Conservation (phyloP, 2,113 vertebrate species). For the Platycercus adscitus region DNA sequence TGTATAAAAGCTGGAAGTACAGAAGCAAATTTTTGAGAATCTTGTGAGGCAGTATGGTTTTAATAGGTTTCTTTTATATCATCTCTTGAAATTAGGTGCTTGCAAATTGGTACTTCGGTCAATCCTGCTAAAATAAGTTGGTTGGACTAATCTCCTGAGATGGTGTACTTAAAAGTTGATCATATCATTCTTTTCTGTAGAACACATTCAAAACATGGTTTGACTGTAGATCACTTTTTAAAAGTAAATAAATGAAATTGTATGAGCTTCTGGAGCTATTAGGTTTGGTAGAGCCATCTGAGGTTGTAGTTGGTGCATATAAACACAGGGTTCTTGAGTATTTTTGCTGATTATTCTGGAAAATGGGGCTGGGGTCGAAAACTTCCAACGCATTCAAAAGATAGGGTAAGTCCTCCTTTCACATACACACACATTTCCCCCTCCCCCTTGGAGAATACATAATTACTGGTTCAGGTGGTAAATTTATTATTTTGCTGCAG, state of each 20-base stretch:
- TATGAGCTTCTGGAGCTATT: not conserved
- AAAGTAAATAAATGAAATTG: not conserved
- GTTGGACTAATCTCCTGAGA: not conserved
- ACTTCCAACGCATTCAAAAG: not conserved
- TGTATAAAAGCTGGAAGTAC: not conserved
- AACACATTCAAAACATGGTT: not conserved
- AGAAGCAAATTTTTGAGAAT: not conserved
- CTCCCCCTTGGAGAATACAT: not conserved
- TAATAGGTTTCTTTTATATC: not conserved
- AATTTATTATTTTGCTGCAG: not conserved
- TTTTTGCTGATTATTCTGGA: not conserved
- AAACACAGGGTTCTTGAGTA: not conserved
- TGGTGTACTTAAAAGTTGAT: not conserved
- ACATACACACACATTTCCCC: rapidly evolving
- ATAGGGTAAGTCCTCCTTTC: not conserved
- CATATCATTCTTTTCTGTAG: not conserved
- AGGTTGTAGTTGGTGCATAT: rapidly evolving
- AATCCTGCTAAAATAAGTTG: not conserved
- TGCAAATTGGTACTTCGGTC: not conserved
- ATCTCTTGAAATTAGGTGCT: not conserved
- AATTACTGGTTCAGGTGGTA: not conserved
- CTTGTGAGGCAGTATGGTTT: not conserved
- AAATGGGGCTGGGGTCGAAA: not conserved
- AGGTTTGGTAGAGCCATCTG: not conserved
- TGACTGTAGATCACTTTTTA: not conserved